phyloP scores from a whole-genome alignment of 37 sponge, comb jelly and placozoan species.

The Petrosia ficiformis region DNA sequence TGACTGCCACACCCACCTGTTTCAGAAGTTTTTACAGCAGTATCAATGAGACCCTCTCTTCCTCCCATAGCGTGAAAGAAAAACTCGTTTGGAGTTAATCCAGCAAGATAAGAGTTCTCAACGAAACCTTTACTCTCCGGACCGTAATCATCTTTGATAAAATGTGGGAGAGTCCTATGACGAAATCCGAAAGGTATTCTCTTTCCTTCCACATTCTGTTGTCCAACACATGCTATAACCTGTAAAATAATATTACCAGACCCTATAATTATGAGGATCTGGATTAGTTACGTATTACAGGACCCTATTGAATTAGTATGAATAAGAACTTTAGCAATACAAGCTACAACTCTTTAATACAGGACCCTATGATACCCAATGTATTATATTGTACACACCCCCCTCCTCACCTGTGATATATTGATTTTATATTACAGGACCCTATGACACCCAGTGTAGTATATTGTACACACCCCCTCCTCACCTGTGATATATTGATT shows the following conservation, averaged over 20 bases:
- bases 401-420: conserved; percentile 91
- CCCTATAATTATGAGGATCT: neutral
- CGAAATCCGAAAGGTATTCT: conserved; percentile 99
- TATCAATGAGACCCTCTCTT: conserved; percentile 97
- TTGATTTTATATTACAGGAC: conserved; percentile 73
- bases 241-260: conserved; percentile 26
- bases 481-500: conserved; percentile 99
- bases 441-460: neutral
- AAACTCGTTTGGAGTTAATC: conserved; percentile 98
- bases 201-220: conserved; percentile 99
- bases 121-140: conserved; percentile 99
- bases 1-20: no score
- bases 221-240: conserved; percentile 99
- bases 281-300: neutral
- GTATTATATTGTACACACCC: neutral
- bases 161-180: conserved; percentile 97
- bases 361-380: neutral
- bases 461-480: neutral
- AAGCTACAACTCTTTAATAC: no score
- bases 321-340: no score
- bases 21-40: conserved; percentile 99
- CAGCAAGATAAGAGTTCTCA: conserved; percentile 99
- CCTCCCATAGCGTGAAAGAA: conserved; percentile 99
- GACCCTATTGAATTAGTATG: no score
- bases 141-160: conserved; percentile 99